A percentile compares a stretch with the other conserved stretches of the same genome.
phyloP scores from a whole-genome alignment of 2,797 vertebrate species.

The Podargus strigoides region DNA sequence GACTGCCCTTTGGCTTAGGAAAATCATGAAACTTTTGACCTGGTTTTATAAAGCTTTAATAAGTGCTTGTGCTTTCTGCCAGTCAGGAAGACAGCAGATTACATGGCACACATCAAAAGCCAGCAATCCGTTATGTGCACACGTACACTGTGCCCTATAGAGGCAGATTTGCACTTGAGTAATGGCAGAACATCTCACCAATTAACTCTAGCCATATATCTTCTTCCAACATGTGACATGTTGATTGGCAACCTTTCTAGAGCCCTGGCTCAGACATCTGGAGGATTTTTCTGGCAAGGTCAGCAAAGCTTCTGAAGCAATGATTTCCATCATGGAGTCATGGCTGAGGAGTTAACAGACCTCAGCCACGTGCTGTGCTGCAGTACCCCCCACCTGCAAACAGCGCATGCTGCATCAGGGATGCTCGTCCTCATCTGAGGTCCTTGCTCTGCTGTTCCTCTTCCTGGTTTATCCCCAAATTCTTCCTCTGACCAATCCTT shows the following conservation, averaged over 20 bases:
- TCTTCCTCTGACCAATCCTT: neutral
- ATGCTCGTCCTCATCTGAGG: neutral
- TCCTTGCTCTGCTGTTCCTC: neutral
- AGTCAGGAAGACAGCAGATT: neutral
- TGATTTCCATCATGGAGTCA: neutral
- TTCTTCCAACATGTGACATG: neutral
- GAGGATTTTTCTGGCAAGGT: neutral
- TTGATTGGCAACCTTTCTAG: neutral
- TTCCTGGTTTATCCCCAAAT: neutral
- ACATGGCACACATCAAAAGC: neutral
- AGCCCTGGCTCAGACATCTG: neutral
- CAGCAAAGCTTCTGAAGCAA: neutral
- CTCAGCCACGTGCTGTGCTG: neutral
- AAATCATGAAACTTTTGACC: neutral
- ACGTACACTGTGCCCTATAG: neutral
- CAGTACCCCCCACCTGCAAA: neutral
- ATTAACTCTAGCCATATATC: neutral
- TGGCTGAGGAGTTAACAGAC: accelerated
- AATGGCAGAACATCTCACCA: neutral
- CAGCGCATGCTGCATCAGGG: accelerated
- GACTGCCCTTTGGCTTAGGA: neutral
- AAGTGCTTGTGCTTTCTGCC: neutral
- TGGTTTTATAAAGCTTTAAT: neutral
- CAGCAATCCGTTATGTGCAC: neutral
- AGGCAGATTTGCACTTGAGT: neutral